A percentile compares a stretch with the other conserved stretches of the same genome.
Evolutionary conservation across 2,113 vertebrate species (phyloP).

Genomic region (Paralichthys olivaceus): DNA sequence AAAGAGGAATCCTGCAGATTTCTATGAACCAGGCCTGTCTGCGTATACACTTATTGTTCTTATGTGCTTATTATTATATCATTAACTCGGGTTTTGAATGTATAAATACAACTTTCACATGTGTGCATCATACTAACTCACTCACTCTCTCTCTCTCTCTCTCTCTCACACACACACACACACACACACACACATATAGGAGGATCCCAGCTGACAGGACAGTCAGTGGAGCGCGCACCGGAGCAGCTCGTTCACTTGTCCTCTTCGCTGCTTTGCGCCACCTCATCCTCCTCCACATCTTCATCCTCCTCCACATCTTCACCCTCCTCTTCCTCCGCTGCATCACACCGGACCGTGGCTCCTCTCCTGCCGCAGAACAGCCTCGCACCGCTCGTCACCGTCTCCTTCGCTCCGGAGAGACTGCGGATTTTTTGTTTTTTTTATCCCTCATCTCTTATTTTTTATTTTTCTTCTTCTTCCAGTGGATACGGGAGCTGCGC

Average conservation of each 20-base stretch:
- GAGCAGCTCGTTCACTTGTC: slow-evolving; percentile 50
- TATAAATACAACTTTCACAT: no score
- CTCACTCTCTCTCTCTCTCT: slow-evolving; percentile 24
- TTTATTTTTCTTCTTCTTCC: not conserved
- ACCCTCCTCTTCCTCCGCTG: slow-evolving; percentile 15
- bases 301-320: slow-evolving; percentile 7
- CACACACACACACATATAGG: slow-evolving; percentile 43
- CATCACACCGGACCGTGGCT: slow-evolving; percentile 1
- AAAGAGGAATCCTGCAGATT: no score
- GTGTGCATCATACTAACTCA: not conserved
- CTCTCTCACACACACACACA: slow-evolving; percentile 9
- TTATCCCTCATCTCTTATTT: slow-evolving; percentile 4
- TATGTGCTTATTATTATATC: no score
- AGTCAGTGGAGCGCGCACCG: slow-evolving; percentile 39
- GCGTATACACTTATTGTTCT: no score
- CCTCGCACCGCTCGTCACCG: slow-evolving; percentile 58
- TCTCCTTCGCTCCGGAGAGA: slow-evolving; percentile 18
- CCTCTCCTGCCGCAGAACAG: not conserved
- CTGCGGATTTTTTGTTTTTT: slow-evolving; percentile 67
- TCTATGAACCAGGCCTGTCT: no score
- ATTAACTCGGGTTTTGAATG: no score
- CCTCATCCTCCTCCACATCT: not conserved
- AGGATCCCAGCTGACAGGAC: slow-evolving; percentile 49
- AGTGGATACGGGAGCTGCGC: no score
- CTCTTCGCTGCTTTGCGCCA: not conserved